These are phyloP conservation scores for Osmerus mordax DNA, from an alignment of 2,113 vertebrate species.

Conservation along the genomic window DNA sequence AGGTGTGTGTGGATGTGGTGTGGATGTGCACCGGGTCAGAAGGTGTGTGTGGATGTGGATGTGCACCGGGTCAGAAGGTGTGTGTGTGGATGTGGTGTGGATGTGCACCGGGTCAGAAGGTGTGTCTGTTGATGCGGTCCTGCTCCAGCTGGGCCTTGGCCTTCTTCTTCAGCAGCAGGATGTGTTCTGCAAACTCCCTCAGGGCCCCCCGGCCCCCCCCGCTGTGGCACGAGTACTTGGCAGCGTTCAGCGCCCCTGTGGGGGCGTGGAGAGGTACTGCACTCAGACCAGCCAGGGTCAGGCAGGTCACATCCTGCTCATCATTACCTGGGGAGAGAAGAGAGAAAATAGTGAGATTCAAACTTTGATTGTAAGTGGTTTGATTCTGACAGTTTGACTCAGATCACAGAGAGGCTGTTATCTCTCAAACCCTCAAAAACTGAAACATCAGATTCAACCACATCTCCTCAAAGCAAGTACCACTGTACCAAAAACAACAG, in stretches of 20 bases:
- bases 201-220: constrained; percentile 76
- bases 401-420: too few relatives aligned
- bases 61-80: not conserved
- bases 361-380: too few relatives aligned
- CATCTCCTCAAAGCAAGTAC: too few relatives aligned
- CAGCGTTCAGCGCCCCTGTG: constrained; percentile 66
- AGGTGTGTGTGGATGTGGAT: not conserved
- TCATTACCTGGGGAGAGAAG: constrained; percentile 74
- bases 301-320: constrained; percentile 76
- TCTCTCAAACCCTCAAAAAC: too few relatives aligned
- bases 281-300: constrained; percentile 81
- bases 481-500: too few relatives aligned
- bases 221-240: constrained; percentile 78
- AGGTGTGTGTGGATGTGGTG: too few relatives aligned
- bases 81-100: not conserved
- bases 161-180: constrained; percentile 76
- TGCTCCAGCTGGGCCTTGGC: constrained; percentile 57
- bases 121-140: constrained; percentile 30
- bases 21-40: too few relatives aligned
- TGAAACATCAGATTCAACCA: too few relatives aligned
- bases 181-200: constrained; percentile 85
- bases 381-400: too few relatives aligned
- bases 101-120: constrained; percentile 19
- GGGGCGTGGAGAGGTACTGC: constrained; percentile 78
- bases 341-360: not conserved